A percentile compares a stretch with the other conserved stretches of the same genome.
phyloP scores from a whole-genome alignment of 2,888 invertebrate species.

The Tryphoninae sp. region DNA sequence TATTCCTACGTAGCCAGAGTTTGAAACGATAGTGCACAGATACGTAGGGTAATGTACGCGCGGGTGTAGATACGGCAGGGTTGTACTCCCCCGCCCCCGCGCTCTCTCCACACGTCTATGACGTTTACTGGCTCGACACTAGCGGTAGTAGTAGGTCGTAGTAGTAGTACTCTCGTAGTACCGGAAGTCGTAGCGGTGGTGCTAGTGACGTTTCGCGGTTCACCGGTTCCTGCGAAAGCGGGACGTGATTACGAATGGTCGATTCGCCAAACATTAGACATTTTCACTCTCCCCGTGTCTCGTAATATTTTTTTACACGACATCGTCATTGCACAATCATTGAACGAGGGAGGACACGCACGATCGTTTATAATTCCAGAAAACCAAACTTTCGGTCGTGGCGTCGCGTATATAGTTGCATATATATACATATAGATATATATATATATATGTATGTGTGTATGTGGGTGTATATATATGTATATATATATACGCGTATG shows the following conservation, averaged over 20 bases:
- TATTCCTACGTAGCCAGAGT: background rate
- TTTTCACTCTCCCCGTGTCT: slow-evolving; percentile 22
- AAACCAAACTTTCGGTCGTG: background rate
- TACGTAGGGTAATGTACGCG: background rate
- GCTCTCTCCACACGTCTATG: slow-evolving; percentile 27
- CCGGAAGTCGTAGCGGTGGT: slow-evolving; percentile 25
- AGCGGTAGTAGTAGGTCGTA: slow-evolving; percentile 13
- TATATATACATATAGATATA: background rate
- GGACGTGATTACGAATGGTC: background rate
- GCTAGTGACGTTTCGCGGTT: slow-evolving; percentile 42
- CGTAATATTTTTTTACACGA: slow-evolving; percentile 17
- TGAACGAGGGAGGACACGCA: background rate
- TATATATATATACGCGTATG: background rate
- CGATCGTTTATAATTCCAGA: background rate
- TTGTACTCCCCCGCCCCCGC: slow-evolving; percentile 44
- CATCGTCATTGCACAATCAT: slow-evolving; percentile 28
- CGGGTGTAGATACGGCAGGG: slow-evolving; percentile 34
- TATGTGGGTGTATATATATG: background rate
- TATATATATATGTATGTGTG: background rate
- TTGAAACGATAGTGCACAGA: background rate
- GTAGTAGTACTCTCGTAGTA: slow-evolving; percentile 24
- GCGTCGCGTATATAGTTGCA: background rate
- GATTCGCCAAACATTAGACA: background rate
- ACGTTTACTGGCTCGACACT: slow-evolving; percentile 28
- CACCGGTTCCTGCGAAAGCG: slow-evolving; percentile 40